Percentiles rank a stretch among this genome's conserved stretches.
These are phyloP conservation scores for Platorchestia sp. DNA, from an alignment of 1,140 invertebrate species.

Conservation along the genomic window DNA sequence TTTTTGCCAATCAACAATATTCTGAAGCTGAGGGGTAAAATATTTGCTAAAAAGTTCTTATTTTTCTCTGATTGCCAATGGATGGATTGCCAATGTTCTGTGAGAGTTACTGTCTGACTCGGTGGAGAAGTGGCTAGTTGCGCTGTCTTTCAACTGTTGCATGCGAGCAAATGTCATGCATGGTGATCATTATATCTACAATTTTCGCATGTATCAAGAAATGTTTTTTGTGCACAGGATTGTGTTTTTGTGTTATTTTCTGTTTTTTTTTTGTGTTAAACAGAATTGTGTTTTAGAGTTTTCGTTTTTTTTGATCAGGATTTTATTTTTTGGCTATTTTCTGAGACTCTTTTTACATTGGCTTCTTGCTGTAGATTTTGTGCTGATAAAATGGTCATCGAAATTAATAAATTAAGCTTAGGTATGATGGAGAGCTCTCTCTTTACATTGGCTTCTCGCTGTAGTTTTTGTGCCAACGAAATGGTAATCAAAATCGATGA, in stretches of 20 bases:
- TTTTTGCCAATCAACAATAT: background rate
- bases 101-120: background rate
- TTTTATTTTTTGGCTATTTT: too few species aligned
- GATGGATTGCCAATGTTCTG: background rate
- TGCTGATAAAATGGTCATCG: too few species aligned
- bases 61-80: background rate
- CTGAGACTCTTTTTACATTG: too few species aligned
- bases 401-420: too few species aligned
- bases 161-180: background rate
- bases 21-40: background rate
- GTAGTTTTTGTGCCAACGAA: background rate
- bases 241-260: background rate
- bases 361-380: too few species aligned
- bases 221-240: background rate
- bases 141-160: too few species aligned
- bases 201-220: background rate
- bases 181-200: background rate
- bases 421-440: too few species aligned
- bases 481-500: background rate
- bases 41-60: background rate
- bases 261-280: background rate
- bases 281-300: too few species aligned
- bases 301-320: too few species aligned
- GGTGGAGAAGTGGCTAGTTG: background rate
- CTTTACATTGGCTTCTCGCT: background rate